Conservation (phyloP, 2,113 vertebrate genomes). For the Psephotus haematonotus region DNA sequence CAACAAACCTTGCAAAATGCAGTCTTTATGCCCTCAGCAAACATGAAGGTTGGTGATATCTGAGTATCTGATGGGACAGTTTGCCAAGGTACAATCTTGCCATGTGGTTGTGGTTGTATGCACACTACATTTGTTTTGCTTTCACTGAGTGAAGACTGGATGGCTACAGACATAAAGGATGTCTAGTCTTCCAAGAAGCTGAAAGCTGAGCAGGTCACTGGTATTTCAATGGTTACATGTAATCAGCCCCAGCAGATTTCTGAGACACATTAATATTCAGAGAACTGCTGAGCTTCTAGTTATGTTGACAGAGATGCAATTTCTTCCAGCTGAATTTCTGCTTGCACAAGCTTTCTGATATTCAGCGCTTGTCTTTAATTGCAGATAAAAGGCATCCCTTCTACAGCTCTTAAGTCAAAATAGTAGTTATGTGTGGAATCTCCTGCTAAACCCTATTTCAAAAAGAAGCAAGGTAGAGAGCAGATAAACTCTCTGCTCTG, state of each 20-base stretch:
- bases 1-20: constrained; percentile 6
- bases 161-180: not conserved
- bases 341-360: not conserved
- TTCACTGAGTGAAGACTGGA: not conserved
- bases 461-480: not conserved
- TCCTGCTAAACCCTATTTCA: not conserved
- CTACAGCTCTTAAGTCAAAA: not conserved
- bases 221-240: not conserved
- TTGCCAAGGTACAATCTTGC: not conserved
- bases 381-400: constrained; percentile 10
- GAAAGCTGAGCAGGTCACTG: not conserved
- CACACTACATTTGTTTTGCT: constrained; percentile 21
- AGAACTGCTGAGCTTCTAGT: constrained; percentile 28
- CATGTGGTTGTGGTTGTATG: not conserved
- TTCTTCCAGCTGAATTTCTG: constrained; percentile 40
- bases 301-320: constrained; percentile 45
- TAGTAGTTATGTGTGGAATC: not conserved
- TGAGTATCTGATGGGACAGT: not conserved
- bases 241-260: constrained; percentile 60
- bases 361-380: not conserved
- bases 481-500: not conserved
- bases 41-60: not conserved
- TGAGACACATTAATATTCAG: constrained; percentile 67
- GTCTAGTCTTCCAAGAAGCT: not conserved
- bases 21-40: not conserved